phyloP scores from a whole-genome alignment of 2,113 vertebrate species.

The Cephalophus harveyi region DNA sequence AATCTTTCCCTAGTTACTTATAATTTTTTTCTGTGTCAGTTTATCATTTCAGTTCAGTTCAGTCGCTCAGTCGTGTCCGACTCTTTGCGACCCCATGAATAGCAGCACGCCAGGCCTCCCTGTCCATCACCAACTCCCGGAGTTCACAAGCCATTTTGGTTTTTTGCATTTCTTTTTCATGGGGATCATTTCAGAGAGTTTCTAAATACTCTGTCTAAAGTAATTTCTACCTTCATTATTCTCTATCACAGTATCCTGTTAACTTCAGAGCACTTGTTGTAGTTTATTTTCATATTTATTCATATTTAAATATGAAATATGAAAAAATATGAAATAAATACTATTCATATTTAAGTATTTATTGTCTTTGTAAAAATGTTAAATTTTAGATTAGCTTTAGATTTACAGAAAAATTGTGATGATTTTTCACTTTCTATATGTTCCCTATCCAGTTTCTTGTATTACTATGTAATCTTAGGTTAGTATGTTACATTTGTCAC shows the following conservation, averaged over 20 bases:
- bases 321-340: too few relatives aligned
- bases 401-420: neutral
- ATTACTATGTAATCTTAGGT: neutral
- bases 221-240: neutral
- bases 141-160: too few relatives aligned
- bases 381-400: constrained; percentile 26
- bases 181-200: neutral
- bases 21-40: neutral
- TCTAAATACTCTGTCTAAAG: neutral
- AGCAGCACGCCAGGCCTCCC: too few relatives aligned
- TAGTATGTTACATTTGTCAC: neutral
- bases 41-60: neutral
- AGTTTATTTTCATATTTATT: neutral
- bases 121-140: too few relatives aligned
- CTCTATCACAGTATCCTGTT: neutral
- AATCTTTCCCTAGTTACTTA: neutral
- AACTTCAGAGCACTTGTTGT: neutral
- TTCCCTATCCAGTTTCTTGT: neutral
- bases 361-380: neutral
- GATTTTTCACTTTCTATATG: neutral
- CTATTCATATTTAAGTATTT: neutral
- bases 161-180: too few relatives aligned
- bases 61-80: neutral
- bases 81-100: too few relatives aligned
- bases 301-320: neutral